phyloP scores from a whole-genome alignment of 2,797 vertebrate species.

The Poeciliopsis paucimaculata region DNA sequence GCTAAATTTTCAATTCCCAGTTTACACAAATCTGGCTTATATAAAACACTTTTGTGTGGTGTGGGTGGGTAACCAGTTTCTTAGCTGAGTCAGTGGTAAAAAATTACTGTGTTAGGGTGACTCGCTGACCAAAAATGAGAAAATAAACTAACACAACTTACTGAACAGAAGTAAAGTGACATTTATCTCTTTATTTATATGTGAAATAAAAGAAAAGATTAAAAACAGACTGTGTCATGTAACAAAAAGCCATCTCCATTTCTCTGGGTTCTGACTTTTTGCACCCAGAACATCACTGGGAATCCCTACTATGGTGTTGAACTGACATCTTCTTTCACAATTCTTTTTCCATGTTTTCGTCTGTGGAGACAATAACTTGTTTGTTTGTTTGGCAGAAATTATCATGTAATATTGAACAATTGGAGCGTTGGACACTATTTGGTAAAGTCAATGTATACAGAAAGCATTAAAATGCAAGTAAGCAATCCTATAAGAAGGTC shows the following conservation, averaged over 20 bases:
- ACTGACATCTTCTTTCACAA: constrained; percentile 21
- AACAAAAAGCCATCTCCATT: neutral
- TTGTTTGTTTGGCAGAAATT: constrained; percentile 32
- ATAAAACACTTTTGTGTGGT: neutral
- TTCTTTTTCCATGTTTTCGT: constrained; percentile 30
- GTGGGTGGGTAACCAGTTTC: neutral
- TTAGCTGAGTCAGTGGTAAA: constrained; percentile 15
- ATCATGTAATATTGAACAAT: constrained; percentile 43
- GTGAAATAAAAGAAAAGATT: neutral
- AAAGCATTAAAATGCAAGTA: neutral
- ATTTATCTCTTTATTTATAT: constrained; percentile 10
- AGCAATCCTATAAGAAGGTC: neutral
- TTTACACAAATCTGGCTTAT: neutral
- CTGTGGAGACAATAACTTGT: constrained; percentile 8
- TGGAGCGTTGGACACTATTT: constrained; percentile 20
- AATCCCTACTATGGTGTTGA: constrained; percentile 16
- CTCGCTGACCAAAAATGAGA: neutral
- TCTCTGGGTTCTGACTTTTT: constrained; percentile 20
- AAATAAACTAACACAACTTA: neutral
- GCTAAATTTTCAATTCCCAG: constrained; percentile 5
- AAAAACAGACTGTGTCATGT: constrained; percentile 3
- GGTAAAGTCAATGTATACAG: constrained; percentile 8
- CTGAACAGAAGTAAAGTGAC: neutral
- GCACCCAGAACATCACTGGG: constrained; percentile 23
- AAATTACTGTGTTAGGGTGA: neutral